These are phyloP conservation scores for Rhynchophorus ferrugineus DNA, from an alignment of 1,140 invertebrate genomes.

Conservation along the genomic window DNA sequence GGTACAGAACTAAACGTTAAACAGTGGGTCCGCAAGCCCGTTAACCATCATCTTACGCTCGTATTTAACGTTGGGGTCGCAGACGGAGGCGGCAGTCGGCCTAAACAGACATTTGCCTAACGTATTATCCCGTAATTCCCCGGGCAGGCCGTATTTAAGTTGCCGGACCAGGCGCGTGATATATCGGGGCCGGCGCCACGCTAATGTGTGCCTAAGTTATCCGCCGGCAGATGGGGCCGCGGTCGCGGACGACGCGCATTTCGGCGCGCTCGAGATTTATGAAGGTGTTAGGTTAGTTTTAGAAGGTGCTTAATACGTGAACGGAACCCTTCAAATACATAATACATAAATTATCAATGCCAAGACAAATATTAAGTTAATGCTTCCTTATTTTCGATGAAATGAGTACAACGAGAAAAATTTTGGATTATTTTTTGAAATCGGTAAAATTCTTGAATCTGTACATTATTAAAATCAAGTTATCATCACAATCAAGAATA, in stretches of 20 bases:
- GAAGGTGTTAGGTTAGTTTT: neutral
- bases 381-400: too few species aligned
- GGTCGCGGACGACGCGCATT: too few species aligned
- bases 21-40: neutral
- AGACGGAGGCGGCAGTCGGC: too few species aligned
- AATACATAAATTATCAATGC: too few species aligned
- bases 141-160: neutral
- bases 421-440: too few species aligned
- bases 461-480: too few species aligned
- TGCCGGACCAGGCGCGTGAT: neutral
- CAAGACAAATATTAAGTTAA: too few species aligned
- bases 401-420: too few species aligned
- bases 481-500: too few species aligned
- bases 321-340: too few species aligned
- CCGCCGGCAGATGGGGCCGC: neutral
- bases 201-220: neutral
- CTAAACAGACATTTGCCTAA: neutral
- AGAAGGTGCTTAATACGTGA: too few species aligned
- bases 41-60: neutral
- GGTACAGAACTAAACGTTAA: neutral
- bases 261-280: neutral
- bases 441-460: too few species aligned
- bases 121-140: neutral
- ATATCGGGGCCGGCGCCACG: neutral
- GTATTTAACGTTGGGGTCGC: neutral